Percentiles rank a stretch among this genome's conserved stretches.
Evolutionary conservation across 2,888 invertebrate species (phyloP).

Genomic region (Netelia virgata): DNA sequence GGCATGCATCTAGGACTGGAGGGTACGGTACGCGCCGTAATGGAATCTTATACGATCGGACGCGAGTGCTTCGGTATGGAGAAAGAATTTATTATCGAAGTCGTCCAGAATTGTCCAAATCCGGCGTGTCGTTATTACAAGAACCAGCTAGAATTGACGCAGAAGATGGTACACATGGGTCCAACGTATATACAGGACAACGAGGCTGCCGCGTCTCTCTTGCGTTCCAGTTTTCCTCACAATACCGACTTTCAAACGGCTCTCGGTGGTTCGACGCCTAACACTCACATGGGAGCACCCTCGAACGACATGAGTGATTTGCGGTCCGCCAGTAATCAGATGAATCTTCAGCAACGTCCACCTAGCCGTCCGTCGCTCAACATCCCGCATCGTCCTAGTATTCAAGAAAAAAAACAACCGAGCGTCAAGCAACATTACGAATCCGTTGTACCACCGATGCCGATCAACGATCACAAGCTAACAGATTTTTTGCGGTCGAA

Average conservation of each 20-base stretch:
- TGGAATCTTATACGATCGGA: constrained; percentile 94
- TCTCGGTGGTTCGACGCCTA: constrained; percentile 78
- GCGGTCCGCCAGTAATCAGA: constrained; percentile 79
- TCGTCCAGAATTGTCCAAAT: constrained; percentile 95
- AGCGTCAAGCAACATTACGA: constrained; percentile 83
- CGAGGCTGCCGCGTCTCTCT: constrained; percentile 80
- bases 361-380: constrained; percentile 83
- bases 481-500: constrained; percentile 90
- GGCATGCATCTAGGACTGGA: constrained; percentile 94
- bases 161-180: constrained; percentile 83
- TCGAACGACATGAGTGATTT: constrained; percentile 79
- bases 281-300: constrained; percentile 79
- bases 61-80: constrained; percentile 95
- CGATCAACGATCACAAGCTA: constrained; percentile 88
- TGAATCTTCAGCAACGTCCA: constrained; percentile 82
- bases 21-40: constrained; percentile 93
- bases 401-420: constrained; percentile 82
- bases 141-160: constrained; percentile 89
- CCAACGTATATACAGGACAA: constrained; percentile 82
- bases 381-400: constrained; percentile 83
- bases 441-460: constrained; percentile 80
- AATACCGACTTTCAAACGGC: constrained; percentile 81
- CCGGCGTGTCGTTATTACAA: constrained; percentile 95
- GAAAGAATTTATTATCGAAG: constrained; percentile 95
- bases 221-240: constrained; percentile 81